phyloP scores from a whole-genome alignment of 2,888 invertebrate species.

The Busseola fusca region DNA sequence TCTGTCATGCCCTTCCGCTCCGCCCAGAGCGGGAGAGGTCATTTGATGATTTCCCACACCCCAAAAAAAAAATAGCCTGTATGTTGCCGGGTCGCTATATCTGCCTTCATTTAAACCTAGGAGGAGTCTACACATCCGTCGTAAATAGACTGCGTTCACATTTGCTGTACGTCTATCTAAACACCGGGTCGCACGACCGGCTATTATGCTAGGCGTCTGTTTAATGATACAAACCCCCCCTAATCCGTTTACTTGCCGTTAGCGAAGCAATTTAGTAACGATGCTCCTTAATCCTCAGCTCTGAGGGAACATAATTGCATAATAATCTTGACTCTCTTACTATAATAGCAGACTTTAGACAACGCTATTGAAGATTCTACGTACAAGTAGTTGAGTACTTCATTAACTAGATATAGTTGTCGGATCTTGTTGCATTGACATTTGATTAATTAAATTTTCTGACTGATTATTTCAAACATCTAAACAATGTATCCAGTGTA shows the following conservation, averaged over 20 bases:
- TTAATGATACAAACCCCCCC: conserved; percentile 57
- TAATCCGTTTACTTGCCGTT: conserved; percentile 63
- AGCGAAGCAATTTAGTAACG: conserved; percentile 60
- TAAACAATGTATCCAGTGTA: not conserved
- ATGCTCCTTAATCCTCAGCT: conserved; percentile 54
- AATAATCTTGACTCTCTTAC: conserved; percentile 45
- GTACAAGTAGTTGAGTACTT: not conserved
- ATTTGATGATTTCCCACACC: too few species aligned
- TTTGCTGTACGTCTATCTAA: conserved; percentile 16
- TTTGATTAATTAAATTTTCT: too few species aligned
- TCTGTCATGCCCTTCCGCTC: too few species aligned
- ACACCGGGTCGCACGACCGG: conserved; percentile 32
- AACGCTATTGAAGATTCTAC: not conserved
- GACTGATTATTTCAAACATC: too few species aligned
- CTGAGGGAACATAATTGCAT: conserved; percentile 50
- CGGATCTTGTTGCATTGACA: too few species aligned
- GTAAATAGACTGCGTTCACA: conserved; percentile 21
- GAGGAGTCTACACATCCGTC: conserved; percentile 15
- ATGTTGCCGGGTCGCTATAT: not conserved
- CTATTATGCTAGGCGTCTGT: conserved; percentile 55
- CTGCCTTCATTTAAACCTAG: conserved; percentile 1
- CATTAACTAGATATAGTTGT: too few species aligned
- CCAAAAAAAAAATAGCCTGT: too few species aligned
- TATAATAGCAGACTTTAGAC: conserved; percentile 23
- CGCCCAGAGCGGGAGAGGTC: too few species aligned